phyloP scores from a whole-genome alignment of 2,797 vertebrate species.

The Garrulus glandarius region DNA sequence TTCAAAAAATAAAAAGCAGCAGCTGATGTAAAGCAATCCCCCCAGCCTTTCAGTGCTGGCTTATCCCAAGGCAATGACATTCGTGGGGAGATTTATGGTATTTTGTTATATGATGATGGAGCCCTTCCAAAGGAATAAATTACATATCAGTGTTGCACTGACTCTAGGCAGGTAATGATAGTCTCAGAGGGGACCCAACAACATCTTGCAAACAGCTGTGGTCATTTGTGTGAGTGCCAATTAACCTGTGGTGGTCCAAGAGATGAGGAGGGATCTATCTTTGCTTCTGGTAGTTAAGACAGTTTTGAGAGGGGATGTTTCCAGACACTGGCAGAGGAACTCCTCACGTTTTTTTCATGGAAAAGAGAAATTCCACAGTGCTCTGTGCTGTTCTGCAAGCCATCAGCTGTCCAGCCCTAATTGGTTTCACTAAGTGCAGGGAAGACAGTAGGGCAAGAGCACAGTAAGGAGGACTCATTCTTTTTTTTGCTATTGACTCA shows the following conservation, averaged over 20 bases:
- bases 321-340: background rate
- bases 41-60: slow-evolving; percentile 21
- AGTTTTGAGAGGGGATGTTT: background rate
- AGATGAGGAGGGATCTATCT: background rate
- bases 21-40: slow-evolving; percentile 14
- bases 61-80: slow-evolving; percentile 55
- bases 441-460: background rate
- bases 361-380: background rate
- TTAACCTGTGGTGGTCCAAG: slow-evolving; percentile 14
- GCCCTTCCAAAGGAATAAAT: slow-evolving; percentile 61
- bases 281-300: background rate
- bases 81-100: slow-evolving; percentile 54
- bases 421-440: background rate
- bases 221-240: slow-evolving; percentile 6
- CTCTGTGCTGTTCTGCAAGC: background rate
- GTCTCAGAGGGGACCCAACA: slow-evolving; percentile 33
- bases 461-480: accelerated
- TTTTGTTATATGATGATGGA: slow-evolving; percentile 39
- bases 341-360: background rate
- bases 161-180: slow-evolving; percentile 42
- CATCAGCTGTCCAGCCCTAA: background rate
- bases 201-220: slow-evolving; percentile 61
- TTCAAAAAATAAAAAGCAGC: background rate
- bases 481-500: background rate
- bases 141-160: slow-evolving; percentile 32